A percentile compares a stretch with the other conserved stretches of the same genome.
These are phyloP conservation scores for Ichneumoninae sp. DNA, from an alignment of 2,888 invertebrate genomes.

Conservation along the genomic window DNA sequence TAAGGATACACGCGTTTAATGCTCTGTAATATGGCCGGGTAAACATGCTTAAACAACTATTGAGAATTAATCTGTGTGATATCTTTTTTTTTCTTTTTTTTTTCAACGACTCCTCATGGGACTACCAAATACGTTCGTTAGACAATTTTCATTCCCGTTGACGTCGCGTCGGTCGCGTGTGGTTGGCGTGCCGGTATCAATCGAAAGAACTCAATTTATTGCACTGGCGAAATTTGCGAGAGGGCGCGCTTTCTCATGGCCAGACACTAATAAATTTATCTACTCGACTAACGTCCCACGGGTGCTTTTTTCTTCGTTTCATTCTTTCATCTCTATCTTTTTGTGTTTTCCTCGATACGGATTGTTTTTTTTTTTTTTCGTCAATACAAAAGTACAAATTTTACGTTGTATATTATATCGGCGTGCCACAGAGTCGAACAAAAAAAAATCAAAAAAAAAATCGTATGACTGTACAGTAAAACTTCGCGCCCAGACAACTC, in stretches of 20 bases:
- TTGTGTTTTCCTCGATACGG: not conserved
- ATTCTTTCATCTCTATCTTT: conserved; percentile 8
- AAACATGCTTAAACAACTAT: conserved; percentile 62
- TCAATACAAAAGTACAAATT: conserved; percentile 68
- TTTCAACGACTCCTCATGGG: conserved; percentile 35
- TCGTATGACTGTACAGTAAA: conserved; percentile 45
- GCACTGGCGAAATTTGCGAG: conserved; percentile 6
- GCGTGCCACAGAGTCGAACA: conserved; percentile 54
- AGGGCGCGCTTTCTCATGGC: not conserved
- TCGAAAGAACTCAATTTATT: conserved; percentile 10
- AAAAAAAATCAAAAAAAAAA: conserved; percentile 1
- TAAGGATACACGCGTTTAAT: conserved; percentile 60
- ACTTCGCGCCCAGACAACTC: conserved; percentile 36
- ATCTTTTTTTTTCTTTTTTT: not conserved
- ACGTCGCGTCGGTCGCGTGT: conserved; percentile 3
- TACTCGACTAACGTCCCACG: not conserved
- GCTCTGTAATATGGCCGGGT: conserved; percentile 63
- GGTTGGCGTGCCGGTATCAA: not conserved
- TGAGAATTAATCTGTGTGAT: conserved; percentile 32
- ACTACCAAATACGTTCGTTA: conserved; percentile 34
- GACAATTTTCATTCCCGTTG: conserved; percentile 56
- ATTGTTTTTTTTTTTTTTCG: conserved; percentile 27
- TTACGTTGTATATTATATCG: conserved; percentile 61
- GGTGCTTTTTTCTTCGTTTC: not conserved
- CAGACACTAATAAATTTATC: conserved; percentile 2